Base-by-base conservation (phyloP, 2,888 invertebrate species). In the Eupithecia exiguata region DNA sequence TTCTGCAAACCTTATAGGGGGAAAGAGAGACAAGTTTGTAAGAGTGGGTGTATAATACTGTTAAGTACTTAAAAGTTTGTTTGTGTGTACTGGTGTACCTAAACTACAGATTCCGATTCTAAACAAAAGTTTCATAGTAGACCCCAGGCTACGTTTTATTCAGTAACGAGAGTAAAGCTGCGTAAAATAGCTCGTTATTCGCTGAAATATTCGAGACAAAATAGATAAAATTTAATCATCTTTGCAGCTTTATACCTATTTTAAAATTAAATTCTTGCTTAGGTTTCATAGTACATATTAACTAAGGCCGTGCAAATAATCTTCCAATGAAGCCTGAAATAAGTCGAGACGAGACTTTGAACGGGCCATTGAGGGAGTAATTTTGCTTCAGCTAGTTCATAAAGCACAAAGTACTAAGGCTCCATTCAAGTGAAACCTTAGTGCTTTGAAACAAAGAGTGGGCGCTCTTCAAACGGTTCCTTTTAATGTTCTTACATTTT, bases 281-380 rank as follows among this genome's bases (percentile, higher is more conserved):
- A n/a, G 63, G 58, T 65, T 65, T n/a, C 63, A n/a, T n/a, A n/a
- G 38, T n/a, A 38, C 63, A n/a, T 63, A 38, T 36, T 18, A 36
- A 38, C 38, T 12, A 38, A 65, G 58, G 14, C 63, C 38, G 38
- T 65, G 18, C 63, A 36, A 65, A 58, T 25, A 58, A 65, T 65
- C 18, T 65, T 36, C 63, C 63, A 65, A 65, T 65, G 63, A n/a
- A 65, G 63, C 63, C 63, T 65, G n/a, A 65, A 65, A 65, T 65
- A 12, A 38, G 63, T 21, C 63, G 63, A 38, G 63, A 58, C 63
- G 61, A 61, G 61, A 46, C 21, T 30, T 62, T 35, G 18, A 36
- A 36, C 35, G 36, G 36, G 35, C 67, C 46, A 25, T 40, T 67
- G 16, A 67, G 67, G 18, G 67, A 4, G 67, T 67, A 67, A 67